Conservation (phyloP, 2,888 invertebrate genomes). For the Cabera pusaria region DNA sequence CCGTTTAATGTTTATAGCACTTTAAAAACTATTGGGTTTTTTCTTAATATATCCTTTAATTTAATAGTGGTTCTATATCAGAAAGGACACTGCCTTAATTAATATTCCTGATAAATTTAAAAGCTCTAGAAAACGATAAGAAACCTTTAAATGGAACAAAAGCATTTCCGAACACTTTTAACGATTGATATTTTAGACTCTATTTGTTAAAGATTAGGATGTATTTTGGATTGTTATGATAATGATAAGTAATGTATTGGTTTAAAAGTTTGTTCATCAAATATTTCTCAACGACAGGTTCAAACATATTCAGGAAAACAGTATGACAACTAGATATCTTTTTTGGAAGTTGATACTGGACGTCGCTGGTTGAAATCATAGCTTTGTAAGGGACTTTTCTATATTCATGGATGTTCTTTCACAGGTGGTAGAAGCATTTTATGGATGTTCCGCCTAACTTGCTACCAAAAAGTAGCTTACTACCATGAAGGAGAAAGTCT, state of each 20-base stretch:
- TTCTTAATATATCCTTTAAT: no score
- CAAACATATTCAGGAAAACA: neutral
- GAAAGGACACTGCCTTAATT: conserved; percentile 16
- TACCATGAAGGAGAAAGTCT: no score
- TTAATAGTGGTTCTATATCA: conserved; percentile 2
- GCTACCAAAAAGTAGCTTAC: no score
- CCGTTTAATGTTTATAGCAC: no score
- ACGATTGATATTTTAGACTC: neutral
- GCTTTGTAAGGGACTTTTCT: no score
- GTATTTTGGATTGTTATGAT: conserved; percentile 10
- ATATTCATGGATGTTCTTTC: no score
- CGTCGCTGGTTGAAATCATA: no score
- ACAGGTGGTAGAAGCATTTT: no score
- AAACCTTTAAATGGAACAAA: conserved; percentile 19
- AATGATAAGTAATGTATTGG: conserved; percentile 31
- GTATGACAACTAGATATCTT: conserved; percentile 15
- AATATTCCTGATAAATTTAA: conserved; percentile 17
- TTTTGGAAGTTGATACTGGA: no score
- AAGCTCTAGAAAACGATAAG: conserved; percentile 21
- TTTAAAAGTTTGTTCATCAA: conserved; percentile 29
- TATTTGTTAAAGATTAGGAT: no score
- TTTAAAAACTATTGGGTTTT: no score
- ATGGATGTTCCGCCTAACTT: no score
- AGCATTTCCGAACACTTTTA: conserved; percentile 5
- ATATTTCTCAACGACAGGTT: conserved; percentile 21